Base-by-base conservation (phyloP, 30 jellyfish, hydroid and myxozoan species). In the Pelagia noctiluca region DNA sequence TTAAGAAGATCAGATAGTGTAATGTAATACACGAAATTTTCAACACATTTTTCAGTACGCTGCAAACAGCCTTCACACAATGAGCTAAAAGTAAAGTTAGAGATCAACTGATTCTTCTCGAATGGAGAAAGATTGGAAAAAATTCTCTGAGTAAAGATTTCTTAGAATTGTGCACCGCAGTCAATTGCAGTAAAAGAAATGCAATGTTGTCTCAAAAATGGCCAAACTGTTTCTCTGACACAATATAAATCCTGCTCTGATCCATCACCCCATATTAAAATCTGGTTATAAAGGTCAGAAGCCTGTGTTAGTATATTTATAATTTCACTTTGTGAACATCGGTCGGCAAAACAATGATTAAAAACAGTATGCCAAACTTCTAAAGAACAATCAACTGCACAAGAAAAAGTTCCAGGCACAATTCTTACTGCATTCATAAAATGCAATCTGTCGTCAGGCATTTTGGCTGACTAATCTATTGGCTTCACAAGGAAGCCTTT, bases 161-260 rank as follows among this genome's bases (percentile, higher is more conserved):
- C 83, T 30, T 72, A 70, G 36, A 70, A 70, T n/a, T 46, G 83
- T 23, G 83, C 83, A 70, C 35, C 28, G 72, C 83, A 70, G 72
- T 35, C 68, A 72, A 29, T 70, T 70, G 68, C 35, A 10, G 68
- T 70, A 35, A 70, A 46, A 70, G 83, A 35, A 16, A 13, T 36
- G 72, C 83, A 70, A 35, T 13, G 8, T 11, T 46, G 68, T 29
- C 72, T 30, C 35, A 70, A 35, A 70, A 31, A 70, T 30, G 72
- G 13, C 83, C 83, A 70, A 70, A 70, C 28, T 35, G 28, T 13
- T 70, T 46, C 68, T 70, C 83, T 31, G 68, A 46, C 72, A 35
- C 22, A 18, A 63, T 29, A 21, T 29, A 63, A 63, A 63, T 63
- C 77, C 48, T 29, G 46, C 49, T 63, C 77, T 21, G 77, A 21